These are phyloP conservation scores for Rhagoletis zephyria DNA, from an alignment of 1,140 invertebrate species.

Conservation along the genomic window DNA sequence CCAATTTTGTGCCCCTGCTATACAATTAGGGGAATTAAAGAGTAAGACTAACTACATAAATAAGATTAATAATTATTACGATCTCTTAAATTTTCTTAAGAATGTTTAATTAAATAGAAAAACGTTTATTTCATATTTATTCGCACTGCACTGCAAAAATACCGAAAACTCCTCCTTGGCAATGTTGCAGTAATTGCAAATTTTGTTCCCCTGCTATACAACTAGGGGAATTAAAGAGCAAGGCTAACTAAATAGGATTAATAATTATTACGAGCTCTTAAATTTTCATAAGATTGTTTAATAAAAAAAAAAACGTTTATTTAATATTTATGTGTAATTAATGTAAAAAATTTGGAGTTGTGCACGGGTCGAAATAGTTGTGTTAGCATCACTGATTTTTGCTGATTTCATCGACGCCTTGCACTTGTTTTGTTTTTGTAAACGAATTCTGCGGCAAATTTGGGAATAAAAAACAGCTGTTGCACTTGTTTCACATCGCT, in stretches of 20 bases:
- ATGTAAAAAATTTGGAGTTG: background rate
- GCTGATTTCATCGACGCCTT: slow-evolving; percentile 10
- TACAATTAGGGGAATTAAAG: background rate
- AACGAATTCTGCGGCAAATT: too few species aligned
- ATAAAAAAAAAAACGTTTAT: background rate
- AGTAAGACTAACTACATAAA: background rate
- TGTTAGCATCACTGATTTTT: background rate
- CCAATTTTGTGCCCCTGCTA: background rate
- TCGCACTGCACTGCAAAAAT: background rate
- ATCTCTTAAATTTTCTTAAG: background rate
- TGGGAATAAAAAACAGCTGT: too few species aligned
- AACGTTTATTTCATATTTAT: background rate
- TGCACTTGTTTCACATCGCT: too few species aligned
- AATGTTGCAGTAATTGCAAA: background rate
- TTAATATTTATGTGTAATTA: background rate
- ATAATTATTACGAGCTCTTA: background rate
- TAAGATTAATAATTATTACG: background rate
- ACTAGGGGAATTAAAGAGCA: background rate
- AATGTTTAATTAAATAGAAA: background rate
- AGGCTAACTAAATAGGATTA: background rate
- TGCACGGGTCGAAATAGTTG: background rate
- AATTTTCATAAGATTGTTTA: background rate
- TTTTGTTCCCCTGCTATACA: background rate
- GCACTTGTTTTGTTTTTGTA: background rate
- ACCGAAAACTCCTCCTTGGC: slow-evolving; percentile 15